Base-by-base conservation (phyloP, 2,888 invertebrate genomes). In the Daptonema setosum region DNA sequence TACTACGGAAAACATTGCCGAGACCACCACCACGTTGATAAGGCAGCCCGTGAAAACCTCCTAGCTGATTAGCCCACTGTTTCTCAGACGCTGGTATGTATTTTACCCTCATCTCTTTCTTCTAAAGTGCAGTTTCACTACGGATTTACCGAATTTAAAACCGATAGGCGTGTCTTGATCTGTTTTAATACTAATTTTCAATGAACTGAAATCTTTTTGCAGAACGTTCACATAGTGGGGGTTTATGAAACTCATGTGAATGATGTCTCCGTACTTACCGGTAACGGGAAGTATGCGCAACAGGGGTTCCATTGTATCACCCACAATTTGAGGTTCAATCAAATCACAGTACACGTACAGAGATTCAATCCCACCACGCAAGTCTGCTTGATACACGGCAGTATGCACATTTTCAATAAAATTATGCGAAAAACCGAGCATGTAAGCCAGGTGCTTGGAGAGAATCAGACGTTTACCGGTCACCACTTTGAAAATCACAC, bases 341-440 rank as follows among this genome's bases (percentile, higher is more conserved):
- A 55, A 24, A 29, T 55, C 50, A 50, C 48, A 55, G 55, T 55
- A 55, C 2, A 55, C 50, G 35, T 28, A 55, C 17, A 55, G 22
- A n/a, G 28, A 5, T 20, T 48, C 29, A 2, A 55, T 2, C 8
- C 55, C 55, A 3, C 17, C 55, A 11, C 55, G 3, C 48, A 55
- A 28, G 29, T 55, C 55, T 3, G n/a, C 14, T 25, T 28, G 29
- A 29, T 47, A 29, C 5, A 28, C 8, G 11, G 28, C 52, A 11
- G 22, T 22, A 3, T 3, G n/a, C 14, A 22, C 14, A 3, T 17
- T 5, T 45, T 45, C 22, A 5, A 45, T 3, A 14, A n/a, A 8
- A 17, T n/a, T 45, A 22, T n/a, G 8, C 11, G 14, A n/a, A n/a
- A 45, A 45, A 5, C 45, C 45, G n/a, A 45, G 14, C n/a, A 45